Percentiles rank a stretch among this genome's conserved stretches.
These are phyloP conservation scores for Copidosoma floridanum DNA, from an alignment of 1,140 invertebrate species.

Conservation along the genomic window DNA sequence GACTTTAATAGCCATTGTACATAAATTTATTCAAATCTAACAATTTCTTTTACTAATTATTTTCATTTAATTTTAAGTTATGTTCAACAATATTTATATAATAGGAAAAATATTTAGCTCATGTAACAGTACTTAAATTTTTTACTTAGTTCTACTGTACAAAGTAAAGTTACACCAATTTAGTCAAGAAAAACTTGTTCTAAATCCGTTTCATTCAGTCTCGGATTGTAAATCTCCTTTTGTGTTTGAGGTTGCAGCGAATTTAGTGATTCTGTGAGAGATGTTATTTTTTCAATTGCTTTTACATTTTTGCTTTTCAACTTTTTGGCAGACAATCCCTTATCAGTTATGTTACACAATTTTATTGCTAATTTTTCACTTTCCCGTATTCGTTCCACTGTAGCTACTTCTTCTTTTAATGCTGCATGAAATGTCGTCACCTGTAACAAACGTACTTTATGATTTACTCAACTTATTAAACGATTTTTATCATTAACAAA, in stretches of 20 bases:
- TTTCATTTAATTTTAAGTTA: too few species aligned
- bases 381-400: constrained; percentile 30
- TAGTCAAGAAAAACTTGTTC: constrained; percentile 6
- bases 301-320: constrained; percentile 13
- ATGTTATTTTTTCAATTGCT: constrained; percentile 28
- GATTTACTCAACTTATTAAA: background rate
- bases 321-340: constrained; percentile 23
- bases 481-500: too few species aligned
- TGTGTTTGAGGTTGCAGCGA: background rate
- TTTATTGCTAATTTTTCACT: constrained; percentile 22
- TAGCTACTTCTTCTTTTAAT: constrained; percentile 40
- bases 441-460: constrained; percentile 30
- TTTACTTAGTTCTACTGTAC: too few species aligned
- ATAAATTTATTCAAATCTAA: too few species aligned
- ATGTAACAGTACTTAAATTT: too few species aligned
- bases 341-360: constrained; percentile 32
- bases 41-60: too few species aligned
- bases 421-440: constrained; percentile 35
- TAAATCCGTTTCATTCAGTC: constrained; percentile 20
- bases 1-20: too few species aligned
- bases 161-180: too few species aligned
- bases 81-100: too few species aligned
- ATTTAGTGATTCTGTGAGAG: constrained; percentile 20
- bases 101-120: too few species aligned
- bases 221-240: constrained; percentile 32